These are phyloP conservation scores for Amblyopsis hoosieri DNA, from an alignment of 2,797 vertebrate species.

Conservation along the genomic window DNA sequence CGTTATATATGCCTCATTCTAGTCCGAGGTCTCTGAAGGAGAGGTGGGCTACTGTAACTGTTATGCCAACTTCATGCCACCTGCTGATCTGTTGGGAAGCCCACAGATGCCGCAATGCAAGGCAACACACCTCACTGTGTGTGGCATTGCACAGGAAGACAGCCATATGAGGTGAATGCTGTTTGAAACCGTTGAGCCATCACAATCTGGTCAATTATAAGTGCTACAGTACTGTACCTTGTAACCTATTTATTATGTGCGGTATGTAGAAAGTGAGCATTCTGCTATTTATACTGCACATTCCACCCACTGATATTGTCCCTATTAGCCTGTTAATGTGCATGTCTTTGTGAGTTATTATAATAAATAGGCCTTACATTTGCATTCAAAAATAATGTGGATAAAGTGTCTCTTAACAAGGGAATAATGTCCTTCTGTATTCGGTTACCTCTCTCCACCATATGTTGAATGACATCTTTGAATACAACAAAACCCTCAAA, in stretches of 20 bases:
- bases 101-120: constrained; percentile 2
- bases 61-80: constrained; percentile 11
- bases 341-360: background rate
- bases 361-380: background rate
- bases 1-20: constrained; percentile 27
- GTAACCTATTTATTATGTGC: too few relatives aligned
- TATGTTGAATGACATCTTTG: too few relatives aligned
- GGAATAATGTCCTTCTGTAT: too few relatives aligned
- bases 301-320: too few relatives aligned
- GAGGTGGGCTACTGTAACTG: constrained; percentile 20
- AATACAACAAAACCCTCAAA: too few relatives aligned
- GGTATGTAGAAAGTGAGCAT: too few relatives aligned
- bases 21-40: constrained; percentile 11
- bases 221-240: background rate
- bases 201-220: background rate
- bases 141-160: background rate
- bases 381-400: too few relatives aligned
- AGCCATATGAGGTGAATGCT: background rate
- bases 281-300: too few relatives aligned
- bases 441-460: too few relatives aligned
- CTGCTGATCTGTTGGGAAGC: constrained; percentile 32
- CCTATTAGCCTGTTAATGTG: too few relatives aligned
- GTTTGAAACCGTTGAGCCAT: background rate
- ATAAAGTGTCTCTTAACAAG: too few relatives aligned
- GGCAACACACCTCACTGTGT: background rate